Evolutionary conservation across 2,113 vertebrate species (phyloP).

Genomic region (Aegypius monachus): DNA sequence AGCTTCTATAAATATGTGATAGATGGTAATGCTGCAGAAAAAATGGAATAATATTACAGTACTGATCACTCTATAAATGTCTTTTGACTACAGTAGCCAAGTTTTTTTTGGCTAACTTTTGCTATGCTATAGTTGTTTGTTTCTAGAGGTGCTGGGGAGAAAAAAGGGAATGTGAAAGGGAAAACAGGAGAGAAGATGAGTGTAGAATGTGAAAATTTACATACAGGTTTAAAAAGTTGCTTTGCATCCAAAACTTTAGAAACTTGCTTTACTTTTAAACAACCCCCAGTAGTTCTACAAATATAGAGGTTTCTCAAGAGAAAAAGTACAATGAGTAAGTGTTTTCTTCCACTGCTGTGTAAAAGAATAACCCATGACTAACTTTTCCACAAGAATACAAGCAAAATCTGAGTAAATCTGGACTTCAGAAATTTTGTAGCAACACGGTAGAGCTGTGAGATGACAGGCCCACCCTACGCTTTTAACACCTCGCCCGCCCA

Average conservation of each 20-base stretch:
- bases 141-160: background rate
- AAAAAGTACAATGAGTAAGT: background rate
- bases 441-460: background rate
- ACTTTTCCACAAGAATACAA: background rate
- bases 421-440: background rate
- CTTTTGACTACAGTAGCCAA: background rate
- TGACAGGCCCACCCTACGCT: background rate
- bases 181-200: background rate
- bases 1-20: background rate
- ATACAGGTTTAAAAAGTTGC: background rate
- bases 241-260: background rate
- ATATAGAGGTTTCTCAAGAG: background rate
- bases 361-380: background rate
- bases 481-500: constrained; percentile 2
- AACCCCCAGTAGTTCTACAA: background rate
- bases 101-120: background rate
- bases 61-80: background rate
- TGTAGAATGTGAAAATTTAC: background rate
- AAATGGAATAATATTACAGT: background rate
- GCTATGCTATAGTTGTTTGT: background rate
- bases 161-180: background rate
- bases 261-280: background rate
- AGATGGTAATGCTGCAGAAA: background rate
- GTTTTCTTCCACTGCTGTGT: background rate
- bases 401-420: background rate